Evolutionary conservation across 2,888 invertebrate genomes (phyloP).

Genomic region (Leptopilina drosophilae): DNA sequence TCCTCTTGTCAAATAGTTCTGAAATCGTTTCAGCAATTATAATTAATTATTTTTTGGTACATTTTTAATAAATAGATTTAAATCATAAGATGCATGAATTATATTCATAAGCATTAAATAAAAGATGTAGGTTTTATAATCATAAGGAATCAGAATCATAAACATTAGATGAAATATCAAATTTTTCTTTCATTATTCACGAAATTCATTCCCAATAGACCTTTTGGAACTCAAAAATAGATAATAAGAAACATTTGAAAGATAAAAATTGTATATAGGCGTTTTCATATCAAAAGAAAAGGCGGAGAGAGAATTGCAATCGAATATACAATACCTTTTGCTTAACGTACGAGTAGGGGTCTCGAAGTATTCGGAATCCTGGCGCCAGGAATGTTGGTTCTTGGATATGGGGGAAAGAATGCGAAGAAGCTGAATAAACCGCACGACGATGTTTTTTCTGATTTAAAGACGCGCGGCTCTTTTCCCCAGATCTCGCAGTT

Average conservation of each 20-base stretch:
- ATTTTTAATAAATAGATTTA: no score
- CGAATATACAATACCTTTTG: background rate
- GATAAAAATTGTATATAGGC: background rate
- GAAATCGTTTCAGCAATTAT: no score
- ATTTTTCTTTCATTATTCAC: no score
- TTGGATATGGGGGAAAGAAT: slow-evolving; percentile 33
- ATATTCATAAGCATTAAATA: no score
- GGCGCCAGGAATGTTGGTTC: slow-evolving; percentile 31
- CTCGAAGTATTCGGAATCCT: slow-evolving; percentile 36
- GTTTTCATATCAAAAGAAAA: background rate
- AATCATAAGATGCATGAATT: no score
- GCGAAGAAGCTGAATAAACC: slow-evolving; percentile 34
- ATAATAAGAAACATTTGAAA: background rate
- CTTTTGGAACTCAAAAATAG: background rate
- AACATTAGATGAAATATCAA: no score
- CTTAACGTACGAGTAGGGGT: background rate
- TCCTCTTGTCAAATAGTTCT: no score
- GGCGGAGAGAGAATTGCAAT: background rate
- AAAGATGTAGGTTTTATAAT: no score
- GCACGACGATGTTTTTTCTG: slow-evolving; percentile 29
- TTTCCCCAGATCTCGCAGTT: slow-evolving; percentile 17
- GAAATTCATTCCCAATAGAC: no score
- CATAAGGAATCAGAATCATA: no score
- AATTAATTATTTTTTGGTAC: no score
- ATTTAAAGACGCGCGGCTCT: slow-evolving; percentile 35